Percentiles rank a stretch among this genome's conserved stretches.
These are phyloP conservation scores for Cataglyphis albicans DNA, from an alignment of 2,888 invertebrate genomes.

Conservation along the genomic window DNA sequence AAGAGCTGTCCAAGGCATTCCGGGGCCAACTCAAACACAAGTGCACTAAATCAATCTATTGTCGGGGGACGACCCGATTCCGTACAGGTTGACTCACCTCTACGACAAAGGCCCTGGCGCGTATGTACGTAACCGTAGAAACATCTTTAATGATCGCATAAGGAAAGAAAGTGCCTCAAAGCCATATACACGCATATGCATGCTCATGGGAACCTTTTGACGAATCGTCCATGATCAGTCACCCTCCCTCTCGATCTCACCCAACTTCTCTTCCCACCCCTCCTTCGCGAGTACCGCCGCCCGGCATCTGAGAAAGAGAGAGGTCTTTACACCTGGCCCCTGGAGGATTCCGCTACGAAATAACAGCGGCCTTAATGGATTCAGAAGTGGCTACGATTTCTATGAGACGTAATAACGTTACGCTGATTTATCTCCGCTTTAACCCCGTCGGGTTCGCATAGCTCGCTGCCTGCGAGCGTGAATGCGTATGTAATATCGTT, in stretches of 20 bases:
- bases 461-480: constrained; percentile 58
- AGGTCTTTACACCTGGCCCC: constrained; percentile 63
- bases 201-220: constrained; percentile 71
- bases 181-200: constrained; percentile 13
- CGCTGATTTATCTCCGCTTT: constrained; percentile 82
- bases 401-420: constrained; percentile 81
- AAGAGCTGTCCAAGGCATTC: constrained; percentile 73
- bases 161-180: constrained; percentile 33
- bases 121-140: constrained; percentile 42
- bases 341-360: constrained; percentile 63
- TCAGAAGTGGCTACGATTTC: constrained; percentile 81
- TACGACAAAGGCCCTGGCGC: constrained; percentile 74
- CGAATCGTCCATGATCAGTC: constrained; percentile 75
- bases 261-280: constrained; percentile 39
- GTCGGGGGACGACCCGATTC: constrained; percentile 80
- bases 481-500: constrained; percentile 81
- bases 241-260: constrained; percentile 63
- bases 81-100: constrained; percentile 81
- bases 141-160: constrained; percentile 37
- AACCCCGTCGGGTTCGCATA: constrained; percentile 74
- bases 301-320: constrained; percentile 2
- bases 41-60: constrained; percentile 83
- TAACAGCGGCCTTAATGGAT: constrained; percentile 77
- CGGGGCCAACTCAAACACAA: constrained; percentile 72
- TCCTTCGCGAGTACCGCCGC: constrained; percentile 6